Base-by-base conservation (phyloP, 2,888 invertebrate species). In the Caprella mutica region DNA sequence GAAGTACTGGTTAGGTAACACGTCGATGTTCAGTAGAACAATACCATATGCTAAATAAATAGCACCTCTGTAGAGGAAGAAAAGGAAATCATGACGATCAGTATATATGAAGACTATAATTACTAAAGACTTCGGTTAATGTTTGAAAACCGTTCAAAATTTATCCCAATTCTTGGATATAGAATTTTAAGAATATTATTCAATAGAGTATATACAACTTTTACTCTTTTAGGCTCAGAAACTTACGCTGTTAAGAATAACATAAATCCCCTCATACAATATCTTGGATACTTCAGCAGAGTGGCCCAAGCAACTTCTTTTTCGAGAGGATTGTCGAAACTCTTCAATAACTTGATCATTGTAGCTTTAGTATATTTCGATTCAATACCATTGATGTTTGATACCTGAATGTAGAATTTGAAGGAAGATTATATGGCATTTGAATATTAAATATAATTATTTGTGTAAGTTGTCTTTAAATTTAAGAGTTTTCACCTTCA, bases 41-140 rank as follows among this genome's bases (percentile, higher is more conserved):
- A 54, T 30, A 26, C 57, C 56, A 43, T 63, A 60, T 29, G 46
- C 55, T 21, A 59, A 26, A 39, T 52, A 57, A 12, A 21, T 30
- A 17, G 39, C 35, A 12, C 23, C 44, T 19, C 61, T 61, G 61
- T 6, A 29, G 38, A 51, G 35, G 6, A 48, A n/a, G n/a, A n/a
- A n/a, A n/a, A n/a, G n/a, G n/a, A n/a, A n/a, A n/a, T n/a, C n/a
- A n/a, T n/a, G n/a, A n/a, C n/a, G n/a, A n/a, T n/a, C n/a, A n/a
- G n/a, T n/a, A n/a, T n/a, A n/a, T n/a, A n/a, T n/a, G n/a, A n/a
- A n/a, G n/a, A n/a, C n/a, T n/a, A n/a, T n/a, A n/a, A n/a, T n/a
- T n/a, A n/a, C n/a, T n/a, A n/a, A n/a, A n/a, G n/a, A n/a, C n/a
- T n/a, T n/a, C n/a, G n/a, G n/a, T n/a, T n/a, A n/a, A n/a, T n/a